Evolutionary conservation across 2,888 invertebrate species (phyloP).

Genomic region (Willowsia nigromaculata): DNA sequence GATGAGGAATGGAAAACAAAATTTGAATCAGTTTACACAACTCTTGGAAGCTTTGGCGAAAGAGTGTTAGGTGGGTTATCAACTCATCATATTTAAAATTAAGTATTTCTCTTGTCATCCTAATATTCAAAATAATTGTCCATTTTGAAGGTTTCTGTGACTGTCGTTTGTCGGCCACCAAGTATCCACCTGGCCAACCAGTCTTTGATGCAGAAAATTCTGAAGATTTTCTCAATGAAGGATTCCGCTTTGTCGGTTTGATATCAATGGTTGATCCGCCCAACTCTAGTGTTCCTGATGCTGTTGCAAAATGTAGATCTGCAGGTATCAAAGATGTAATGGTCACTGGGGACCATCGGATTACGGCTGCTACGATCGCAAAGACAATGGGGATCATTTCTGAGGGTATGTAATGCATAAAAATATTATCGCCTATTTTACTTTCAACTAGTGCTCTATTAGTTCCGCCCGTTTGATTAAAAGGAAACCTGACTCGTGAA

Average conservation of each 20-base stretch:
- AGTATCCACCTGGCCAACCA: slow-evolving; percentile 82
- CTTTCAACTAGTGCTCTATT: not conserved
- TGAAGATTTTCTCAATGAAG: slow-evolving; percentile 85
- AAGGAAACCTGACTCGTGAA: slow-evolving; percentile 80
- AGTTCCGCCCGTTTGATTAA: too few species aligned
- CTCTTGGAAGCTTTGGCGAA: slow-evolving; percentile 91
- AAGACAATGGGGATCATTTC: slow-evolving; percentile 97
- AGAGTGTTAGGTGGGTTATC: slow-evolving; percentile 84
- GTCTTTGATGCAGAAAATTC: slow-evolving; percentile 83
- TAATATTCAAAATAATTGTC: not conserved
- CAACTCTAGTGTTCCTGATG: slow-evolving; percentile 85
- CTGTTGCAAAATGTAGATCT: slow-evolving; percentile 86
- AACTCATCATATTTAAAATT: not conserved
- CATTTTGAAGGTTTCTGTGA: slow-evolving; percentile 81
- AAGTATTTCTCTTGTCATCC: not conserved
- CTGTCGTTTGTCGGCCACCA: slow-evolving; percentile 80
- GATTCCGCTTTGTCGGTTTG: slow-evolving; percentile 85
- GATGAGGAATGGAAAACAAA: slow-evolving; percentile 82
- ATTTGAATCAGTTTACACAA: slow-evolving; percentile 86
- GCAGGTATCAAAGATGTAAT: slow-evolving; percentile 89
- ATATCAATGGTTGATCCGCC: slow-evolving; percentile 89
- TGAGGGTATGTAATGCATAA: slow-evolving; percentile 87
- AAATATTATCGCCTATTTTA: too few species aligned
- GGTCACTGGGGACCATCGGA: slow-evolving; percentile 84
- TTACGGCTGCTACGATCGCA: slow-evolving; percentile 82